Evolutionary conservation across 2,888 invertebrate species (phyloP).

Genomic region (Adelphocoris suturalis): DNA sequence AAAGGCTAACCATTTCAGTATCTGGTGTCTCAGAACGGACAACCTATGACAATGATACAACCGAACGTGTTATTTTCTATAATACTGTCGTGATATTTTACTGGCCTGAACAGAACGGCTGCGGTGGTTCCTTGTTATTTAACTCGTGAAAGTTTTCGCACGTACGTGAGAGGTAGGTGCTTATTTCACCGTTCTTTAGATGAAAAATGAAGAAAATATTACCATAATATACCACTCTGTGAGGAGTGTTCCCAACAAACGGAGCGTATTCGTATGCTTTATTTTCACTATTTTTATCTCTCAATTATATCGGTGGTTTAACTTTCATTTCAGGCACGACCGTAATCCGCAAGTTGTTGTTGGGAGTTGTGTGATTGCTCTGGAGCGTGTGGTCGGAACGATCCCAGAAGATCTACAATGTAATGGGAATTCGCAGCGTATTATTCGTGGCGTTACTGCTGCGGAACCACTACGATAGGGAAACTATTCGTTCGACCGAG

Average conservation of each 20-base stretch:
- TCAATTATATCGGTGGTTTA: neutral
- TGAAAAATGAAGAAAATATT: neutral
- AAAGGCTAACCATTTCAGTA: too few relatives aligned
- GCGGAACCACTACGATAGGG: neutral
- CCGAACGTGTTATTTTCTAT: too few relatives aligned
- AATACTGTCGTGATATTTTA: neutral
- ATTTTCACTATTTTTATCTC: neutral
- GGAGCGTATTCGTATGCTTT: neutral
- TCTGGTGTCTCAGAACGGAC: too few relatives aligned
- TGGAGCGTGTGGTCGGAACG: neutral
- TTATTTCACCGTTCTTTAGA: neutral
- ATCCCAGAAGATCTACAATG: neutral
- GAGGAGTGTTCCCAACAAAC: neutral
- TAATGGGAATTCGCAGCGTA: neutral
- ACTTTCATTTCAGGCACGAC: neutral
- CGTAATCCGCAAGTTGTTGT: neutral
- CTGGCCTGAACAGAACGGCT: neutral
- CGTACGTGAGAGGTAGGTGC: slow-evolving; percentile 1
- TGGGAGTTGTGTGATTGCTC: neutral
- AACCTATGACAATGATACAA: too few relatives aligned
- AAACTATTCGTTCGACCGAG: neutral
- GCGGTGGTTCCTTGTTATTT: slow-evolving; percentile 10
- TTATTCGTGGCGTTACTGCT: neutral
- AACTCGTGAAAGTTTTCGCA: slow-evolving; percentile 36
- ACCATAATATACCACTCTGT: neutral